Conservation (phyloP, 2,888 invertebrate species). For the Cenopis cana region DNA sequence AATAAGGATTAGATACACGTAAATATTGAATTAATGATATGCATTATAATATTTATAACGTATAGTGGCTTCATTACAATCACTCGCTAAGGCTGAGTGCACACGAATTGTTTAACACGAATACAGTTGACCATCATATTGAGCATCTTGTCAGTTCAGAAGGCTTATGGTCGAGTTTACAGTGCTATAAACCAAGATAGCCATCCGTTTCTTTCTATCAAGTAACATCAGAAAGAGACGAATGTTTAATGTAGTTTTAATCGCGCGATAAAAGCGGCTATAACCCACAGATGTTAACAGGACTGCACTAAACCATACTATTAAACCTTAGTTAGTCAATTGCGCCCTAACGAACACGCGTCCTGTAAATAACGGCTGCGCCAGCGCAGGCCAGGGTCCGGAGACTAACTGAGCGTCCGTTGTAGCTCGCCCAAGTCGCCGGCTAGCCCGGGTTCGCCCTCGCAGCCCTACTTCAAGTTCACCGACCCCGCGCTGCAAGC, state of each 20-base stretch:
- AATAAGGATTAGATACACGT: conserved; percentile 75
- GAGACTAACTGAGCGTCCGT: conserved; percentile 79
- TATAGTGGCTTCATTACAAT: conserved; percentile 67
- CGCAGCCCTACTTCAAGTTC: conserved; percentile 94
- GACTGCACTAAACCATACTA: conserved; percentile 9
- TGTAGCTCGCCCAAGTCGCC: conserved; percentile 91
- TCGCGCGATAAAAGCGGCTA: not conserved
- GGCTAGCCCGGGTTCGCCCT: conserved; percentile 86
- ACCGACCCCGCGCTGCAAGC: conserved; percentile 95
- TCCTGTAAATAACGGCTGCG: conserved; percentile 32
- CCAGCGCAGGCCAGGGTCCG: not conserved
- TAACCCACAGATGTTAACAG: not conserved
- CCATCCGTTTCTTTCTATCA: not conserved
- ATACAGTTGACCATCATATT: conserved; percentile 18
- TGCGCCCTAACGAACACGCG: conserved; percentile 26
- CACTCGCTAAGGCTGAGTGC: conserved; percentile 40
- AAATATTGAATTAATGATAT: conserved; percentile 69
- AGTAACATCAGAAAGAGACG: not conserved
- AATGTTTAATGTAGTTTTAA: not conserved
- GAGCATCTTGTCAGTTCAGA: conserved; percentile 1
- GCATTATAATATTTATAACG: conserved; percentile 63
- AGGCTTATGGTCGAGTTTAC: not conserved
- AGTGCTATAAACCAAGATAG: not conserved
- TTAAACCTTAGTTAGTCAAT: conserved; percentile 20
- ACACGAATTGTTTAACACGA: conserved; percentile 39